Conservation (phyloP, 2,113 vertebrate genomes). For the Brachirus orientalis region DNA sequence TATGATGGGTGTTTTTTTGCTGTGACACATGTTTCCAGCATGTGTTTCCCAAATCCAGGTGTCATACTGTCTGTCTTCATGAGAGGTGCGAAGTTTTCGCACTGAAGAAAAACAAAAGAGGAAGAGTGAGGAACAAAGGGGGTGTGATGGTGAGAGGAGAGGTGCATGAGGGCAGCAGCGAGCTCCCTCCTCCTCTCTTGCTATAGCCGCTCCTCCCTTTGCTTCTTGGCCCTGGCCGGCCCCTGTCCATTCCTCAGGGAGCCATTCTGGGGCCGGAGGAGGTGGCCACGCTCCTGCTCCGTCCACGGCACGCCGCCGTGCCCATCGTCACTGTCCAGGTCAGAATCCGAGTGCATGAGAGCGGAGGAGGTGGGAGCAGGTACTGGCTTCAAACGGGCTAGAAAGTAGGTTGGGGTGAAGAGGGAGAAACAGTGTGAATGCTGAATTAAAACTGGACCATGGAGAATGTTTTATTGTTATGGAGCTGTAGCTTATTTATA, state of each 20-base stretch:
- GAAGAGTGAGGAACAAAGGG: slow-evolving; percentile 14
- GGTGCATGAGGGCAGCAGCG: slow-evolving; percentile 13
- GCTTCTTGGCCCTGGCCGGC: slow-evolving; percentile 84
- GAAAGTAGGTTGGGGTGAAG: not conserved
- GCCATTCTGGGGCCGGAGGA: slow-evolving; percentile 92
- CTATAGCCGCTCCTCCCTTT: slow-evolving; percentile 84
- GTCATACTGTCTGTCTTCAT: slow-evolving; percentile 26
- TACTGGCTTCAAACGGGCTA: slow-evolving; percentile 88
- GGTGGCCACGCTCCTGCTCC: slow-evolving; percentile 92
- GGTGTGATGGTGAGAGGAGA: slow-evolving; percentile 14
- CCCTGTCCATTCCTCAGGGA: slow-evolving; percentile 91
- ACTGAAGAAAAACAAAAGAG: slow-evolving; percentile 30
- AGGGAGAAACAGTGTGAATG: not conserved
- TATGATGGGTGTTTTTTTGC: slow-evolving; percentile 3
- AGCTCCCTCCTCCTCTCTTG: slow-evolving; percentile 42
- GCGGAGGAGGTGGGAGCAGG: slow-evolving; percentile 88
- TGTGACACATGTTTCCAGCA: slow-evolving; percentile 51
- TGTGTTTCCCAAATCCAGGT: slow-evolving; percentile 11
- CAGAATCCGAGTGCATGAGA: slow-evolving; percentile 96
- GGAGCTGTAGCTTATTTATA: no score
- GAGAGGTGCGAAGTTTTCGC: slow-evolving; percentile 55
- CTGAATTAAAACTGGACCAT: not conserved
- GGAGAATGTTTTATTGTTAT: no score
- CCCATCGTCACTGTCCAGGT: slow-evolving; percentile 95
- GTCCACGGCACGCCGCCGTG: slow-evolving; percentile 88